Evolutionary conservation across 2,797 vertebrate genomes (phyloP).

Genomic region (Chromis chromis): DNA sequence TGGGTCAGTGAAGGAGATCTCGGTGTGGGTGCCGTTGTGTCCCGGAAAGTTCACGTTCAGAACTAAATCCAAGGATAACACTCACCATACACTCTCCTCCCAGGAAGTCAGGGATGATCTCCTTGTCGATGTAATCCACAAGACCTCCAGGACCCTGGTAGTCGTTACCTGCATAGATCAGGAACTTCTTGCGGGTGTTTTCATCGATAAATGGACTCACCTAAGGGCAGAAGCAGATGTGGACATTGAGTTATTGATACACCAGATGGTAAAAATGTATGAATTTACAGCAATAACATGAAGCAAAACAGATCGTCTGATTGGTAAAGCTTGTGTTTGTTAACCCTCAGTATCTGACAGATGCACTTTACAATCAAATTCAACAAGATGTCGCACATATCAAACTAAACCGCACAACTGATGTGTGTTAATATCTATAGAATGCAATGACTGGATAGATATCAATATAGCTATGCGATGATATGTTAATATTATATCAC

Average conservation of each 20-base stretch:
- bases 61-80: not conserved
- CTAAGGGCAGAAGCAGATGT: slow-evolving; percentile 73
- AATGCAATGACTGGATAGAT: no score
- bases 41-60: not conserved
- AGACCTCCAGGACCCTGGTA: slow-evolving; percentile 97
- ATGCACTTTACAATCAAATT: no score
- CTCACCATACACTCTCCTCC: slow-evolving; percentile 97
- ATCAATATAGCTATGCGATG: no score
- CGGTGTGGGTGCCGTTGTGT: not conserved
- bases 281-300: not conserved
- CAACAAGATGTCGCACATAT: no score
- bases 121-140: slow-evolving; percentile 97
- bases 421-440: no score
- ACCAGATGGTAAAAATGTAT: not conserved
- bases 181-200: slow-evolving; percentile 98
- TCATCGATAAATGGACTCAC: slow-evolving; percentile 99
- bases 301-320: no score
- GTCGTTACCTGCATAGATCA: slow-evolving; percentile 98
- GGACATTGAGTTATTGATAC: not conserved
- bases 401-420: no score
- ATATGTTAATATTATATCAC: no score
- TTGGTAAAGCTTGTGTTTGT: no score
- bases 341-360: no score
- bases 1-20: slow-evolving; percentile 36
- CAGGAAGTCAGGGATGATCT: slow-evolving; percentile 97